Conservation (phyloP, 2,113 vertebrate genomes). For the Emydura subglobosa region DNA sequence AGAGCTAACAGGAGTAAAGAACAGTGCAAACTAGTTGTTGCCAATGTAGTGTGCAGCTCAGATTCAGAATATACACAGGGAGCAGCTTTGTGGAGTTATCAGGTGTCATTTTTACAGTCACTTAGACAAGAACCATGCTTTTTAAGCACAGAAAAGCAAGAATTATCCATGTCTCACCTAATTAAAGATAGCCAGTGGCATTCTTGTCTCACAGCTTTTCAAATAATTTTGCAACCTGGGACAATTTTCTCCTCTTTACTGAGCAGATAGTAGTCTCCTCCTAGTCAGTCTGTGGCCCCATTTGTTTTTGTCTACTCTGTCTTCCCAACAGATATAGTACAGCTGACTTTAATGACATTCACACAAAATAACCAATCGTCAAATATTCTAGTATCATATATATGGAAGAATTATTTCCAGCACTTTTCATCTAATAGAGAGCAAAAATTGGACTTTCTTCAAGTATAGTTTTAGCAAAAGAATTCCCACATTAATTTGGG, state of each 20-base stretch:
- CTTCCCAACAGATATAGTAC: neutral
- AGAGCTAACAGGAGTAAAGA: neutral
- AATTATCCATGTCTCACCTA: neutral
- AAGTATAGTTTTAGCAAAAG: neutral
- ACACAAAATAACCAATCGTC: neutral
- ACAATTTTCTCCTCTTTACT: neutral
- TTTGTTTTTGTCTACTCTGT: fast-evolving
- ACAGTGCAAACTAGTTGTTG: neutral
- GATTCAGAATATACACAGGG: neutral
- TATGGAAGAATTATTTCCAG: neutral
- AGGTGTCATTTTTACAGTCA: neutral
- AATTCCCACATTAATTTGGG: neutral
- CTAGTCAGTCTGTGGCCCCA: neutral
- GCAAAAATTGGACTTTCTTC: fast-evolving
- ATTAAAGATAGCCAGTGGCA: neutral
- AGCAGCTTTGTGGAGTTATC: neutral
- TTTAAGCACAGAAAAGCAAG: neutral
- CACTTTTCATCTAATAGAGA: neutral
- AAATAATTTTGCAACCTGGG: neutral
- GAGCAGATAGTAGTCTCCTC: fast-evolving
- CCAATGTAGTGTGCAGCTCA: neutral
- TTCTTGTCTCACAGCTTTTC: neutral
- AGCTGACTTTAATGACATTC: neutral
- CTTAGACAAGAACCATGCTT: neutral
- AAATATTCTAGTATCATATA: fast-evolving